phyloP scores from a whole-genome alignment of 2,888 invertebrate genomes.

The Sarcophaga rosellei region DNA sequence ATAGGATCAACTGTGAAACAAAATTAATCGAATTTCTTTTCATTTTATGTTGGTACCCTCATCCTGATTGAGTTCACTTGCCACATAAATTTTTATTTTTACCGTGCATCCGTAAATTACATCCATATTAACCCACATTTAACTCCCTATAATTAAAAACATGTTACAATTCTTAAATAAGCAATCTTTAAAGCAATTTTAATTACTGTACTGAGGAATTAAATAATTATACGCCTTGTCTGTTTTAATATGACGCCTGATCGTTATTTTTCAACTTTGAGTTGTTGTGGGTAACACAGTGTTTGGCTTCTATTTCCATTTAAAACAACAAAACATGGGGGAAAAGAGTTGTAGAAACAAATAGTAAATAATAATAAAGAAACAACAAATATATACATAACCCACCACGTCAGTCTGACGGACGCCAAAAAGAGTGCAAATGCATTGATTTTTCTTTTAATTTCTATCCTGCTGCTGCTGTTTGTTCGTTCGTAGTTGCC shows the following conservation, averaged over 20 bases:
- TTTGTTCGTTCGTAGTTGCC: conserved; percentile 10
- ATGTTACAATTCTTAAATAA: conserved; percentile 9
- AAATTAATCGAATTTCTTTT: too few species aligned
- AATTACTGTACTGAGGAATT: conserved; percentile 6
- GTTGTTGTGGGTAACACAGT: neutral
- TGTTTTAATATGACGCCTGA: neutral
- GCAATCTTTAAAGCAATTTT: conserved; percentile 20
- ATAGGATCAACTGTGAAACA: too few species aligned
- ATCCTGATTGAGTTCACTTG: too few species aligned
- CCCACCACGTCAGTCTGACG: conserved; percentile 53
- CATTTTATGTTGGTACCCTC: too few species aligned
- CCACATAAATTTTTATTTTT: too few species aligned
- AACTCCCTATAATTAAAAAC: neutral
- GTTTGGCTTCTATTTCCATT: neutral
- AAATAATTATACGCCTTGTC: conserved; percentile 30
- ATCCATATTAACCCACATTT: too few species aligned
- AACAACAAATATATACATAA: conserved; percentile 33
- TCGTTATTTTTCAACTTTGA: conserved; percentile 8
- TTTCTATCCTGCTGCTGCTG: neutral
- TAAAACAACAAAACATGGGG: neutral
- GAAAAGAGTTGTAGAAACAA: too few species aligned
- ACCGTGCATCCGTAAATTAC: too few species aligned
- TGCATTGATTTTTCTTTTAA: conserved; percentile 40
- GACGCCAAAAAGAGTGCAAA: conserved; percentile 56
- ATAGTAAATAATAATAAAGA: neutral